phyloP scores from a whole-genome alignment of 1,140 invertebrate species.

The Camponotus floridanus region DNA sequence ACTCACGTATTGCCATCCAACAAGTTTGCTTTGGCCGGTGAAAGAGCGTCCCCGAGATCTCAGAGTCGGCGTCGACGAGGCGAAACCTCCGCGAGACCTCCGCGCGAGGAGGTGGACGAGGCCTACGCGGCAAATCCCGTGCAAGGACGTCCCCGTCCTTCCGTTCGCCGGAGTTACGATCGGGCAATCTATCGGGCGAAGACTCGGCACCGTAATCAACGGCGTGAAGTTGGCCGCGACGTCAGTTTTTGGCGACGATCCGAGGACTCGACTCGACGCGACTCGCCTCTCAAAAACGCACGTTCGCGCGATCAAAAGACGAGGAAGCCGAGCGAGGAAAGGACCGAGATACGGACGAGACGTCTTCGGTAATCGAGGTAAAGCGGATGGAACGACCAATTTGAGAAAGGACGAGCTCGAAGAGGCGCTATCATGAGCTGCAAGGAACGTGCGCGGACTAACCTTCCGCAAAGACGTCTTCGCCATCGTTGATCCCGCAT shows the following conservation, averaged over 20 bases:
- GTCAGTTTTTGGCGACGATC: slow-evolving; percentile 2
- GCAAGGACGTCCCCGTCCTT: slow-evolving; percentile 33
- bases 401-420: slow-evolving; percentile 26
- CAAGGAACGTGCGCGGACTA: slow-evolving; percentile 74
- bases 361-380: not conserved
- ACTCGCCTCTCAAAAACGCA: not conserved
- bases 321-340: not conserved
- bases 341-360: not conserved
- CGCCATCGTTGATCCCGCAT: slow-evolving; percentile 74
- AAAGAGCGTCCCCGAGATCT: slow-evolving; percentile 84
- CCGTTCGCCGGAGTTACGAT: slow-evolving; percentile 23
- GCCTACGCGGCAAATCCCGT: slow-evolving; percentile 57
- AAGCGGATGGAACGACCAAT: slow-evolving; percentile 62
- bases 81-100: slow-evolving; percentile 68
- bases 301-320: slow-evolving; percentile 3
- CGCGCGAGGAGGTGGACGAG: slow-evolving; percentile 68
- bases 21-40: slow-evolving; percentile 86
- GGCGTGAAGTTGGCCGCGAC: not conserved
- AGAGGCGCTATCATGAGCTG: slow-evolving; percentile 68
- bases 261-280: not conserved
- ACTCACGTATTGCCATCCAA: slow-evolving; percentile 87
- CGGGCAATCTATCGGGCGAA: slow-evolving; percentile 34
- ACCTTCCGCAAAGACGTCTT: slow-evolving; percentile 73
- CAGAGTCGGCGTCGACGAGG: slow-evolving; percentile 69
- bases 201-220: slow-evolving; percentile 26